phyloP scores from a whole-genome alignment of 2,888 invertebrate species.

The Xestia rhomboidea region DNA sequence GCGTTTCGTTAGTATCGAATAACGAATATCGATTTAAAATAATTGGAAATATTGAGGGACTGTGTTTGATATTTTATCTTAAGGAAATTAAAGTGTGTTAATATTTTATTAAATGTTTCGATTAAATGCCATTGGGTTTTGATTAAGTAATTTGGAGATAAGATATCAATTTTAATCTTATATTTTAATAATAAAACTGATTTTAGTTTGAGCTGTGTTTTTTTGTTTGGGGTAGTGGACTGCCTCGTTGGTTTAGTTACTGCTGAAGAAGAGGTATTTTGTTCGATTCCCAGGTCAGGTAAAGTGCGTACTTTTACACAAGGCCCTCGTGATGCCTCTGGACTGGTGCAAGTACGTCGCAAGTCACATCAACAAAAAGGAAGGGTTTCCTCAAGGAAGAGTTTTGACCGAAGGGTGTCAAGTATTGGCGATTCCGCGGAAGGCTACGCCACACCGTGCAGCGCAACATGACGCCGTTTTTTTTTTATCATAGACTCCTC shows the following conservation, averaged over 20 bases:
- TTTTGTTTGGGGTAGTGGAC: not conserved
- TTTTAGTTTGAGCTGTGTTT: not conserved
- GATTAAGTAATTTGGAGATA: constrained; percentile 45
- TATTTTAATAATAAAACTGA: not conserved
- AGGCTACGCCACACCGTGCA: too few species aligned
- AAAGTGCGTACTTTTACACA: too few species aligned
- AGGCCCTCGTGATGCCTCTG: too few species aligned
- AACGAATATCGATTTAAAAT: constrained; percentile 60
- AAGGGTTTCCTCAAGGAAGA: too few species aligned
- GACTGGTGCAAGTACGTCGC: too few species aligned
- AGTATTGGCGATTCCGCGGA: too few species aligned
- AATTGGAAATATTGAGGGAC: constrained; percentile 50
- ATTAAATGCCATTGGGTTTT: constrained; percentile 25
- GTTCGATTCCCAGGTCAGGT: not conserved
- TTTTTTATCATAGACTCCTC: too few species aligned
- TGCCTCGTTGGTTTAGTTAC: not conserved
- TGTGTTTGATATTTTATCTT: constrained; percentile 55
- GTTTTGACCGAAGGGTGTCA: too few species aligned
- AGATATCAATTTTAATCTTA: constrained; percentile 20
- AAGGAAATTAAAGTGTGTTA: constrained; percentile 41
- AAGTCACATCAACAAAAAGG: too few species aligned
- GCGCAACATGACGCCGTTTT: too few species aligned
- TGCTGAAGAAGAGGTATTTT: not conserved
- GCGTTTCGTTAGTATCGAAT: constrained; percentile 62
- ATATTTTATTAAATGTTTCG: constrained; percentile 43